Percentiles rank a stretch among this genome's conserved stretches.
These are phyloP conservation scores for Phyllopteryx taeniolatus DNA, from an alignment of 2,113 vertebrate species.

Conservation along the genomic window DNA sequence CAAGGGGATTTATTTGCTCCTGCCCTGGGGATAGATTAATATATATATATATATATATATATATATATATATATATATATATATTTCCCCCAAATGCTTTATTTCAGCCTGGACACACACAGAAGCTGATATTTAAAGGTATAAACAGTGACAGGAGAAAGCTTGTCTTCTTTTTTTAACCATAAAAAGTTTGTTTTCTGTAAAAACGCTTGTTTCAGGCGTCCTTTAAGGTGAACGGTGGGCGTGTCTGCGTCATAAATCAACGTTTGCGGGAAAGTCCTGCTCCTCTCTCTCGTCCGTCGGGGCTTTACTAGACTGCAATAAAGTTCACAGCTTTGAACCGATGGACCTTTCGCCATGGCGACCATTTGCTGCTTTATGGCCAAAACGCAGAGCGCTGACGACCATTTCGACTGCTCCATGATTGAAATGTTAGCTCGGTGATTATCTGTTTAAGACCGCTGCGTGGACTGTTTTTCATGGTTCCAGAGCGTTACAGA, in stretches of 20 bases:
- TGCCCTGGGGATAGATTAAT: neutral
- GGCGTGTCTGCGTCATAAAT: constrained; percentile 34
- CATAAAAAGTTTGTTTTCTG: constrained; percentile 10
- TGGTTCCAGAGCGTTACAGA: neutral
- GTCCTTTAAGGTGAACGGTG: neutral
- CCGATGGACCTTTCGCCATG: constrained; percentile 5
- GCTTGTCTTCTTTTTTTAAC: neutral
- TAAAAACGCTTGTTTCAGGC: neutral
- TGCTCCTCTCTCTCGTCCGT: neutral
- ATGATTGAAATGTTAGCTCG: neutral
- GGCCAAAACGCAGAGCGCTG: neutral
- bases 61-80: neutral
- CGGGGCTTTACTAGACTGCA: constrained; percentile 14
- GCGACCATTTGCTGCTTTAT: constrained; percentile 5
- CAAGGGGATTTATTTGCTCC: neutral
- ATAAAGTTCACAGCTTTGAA: constrained; percentile 22
- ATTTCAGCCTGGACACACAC: neutral
- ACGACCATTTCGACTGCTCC: neutral
- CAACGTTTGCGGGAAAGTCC: constrained; percentile 21
- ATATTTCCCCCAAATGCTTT: neutral
- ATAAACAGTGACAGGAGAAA: neutral
- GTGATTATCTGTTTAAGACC: constrained; percentile 6
- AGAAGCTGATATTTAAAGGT: neutral
- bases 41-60: neutral
- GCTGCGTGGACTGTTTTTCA: neutral